These are phyloP conservation scores for Bugula neritina DNA, from an alignment of 2,888 invertebrate genomes.

Conservation along the genomic window DNA sequence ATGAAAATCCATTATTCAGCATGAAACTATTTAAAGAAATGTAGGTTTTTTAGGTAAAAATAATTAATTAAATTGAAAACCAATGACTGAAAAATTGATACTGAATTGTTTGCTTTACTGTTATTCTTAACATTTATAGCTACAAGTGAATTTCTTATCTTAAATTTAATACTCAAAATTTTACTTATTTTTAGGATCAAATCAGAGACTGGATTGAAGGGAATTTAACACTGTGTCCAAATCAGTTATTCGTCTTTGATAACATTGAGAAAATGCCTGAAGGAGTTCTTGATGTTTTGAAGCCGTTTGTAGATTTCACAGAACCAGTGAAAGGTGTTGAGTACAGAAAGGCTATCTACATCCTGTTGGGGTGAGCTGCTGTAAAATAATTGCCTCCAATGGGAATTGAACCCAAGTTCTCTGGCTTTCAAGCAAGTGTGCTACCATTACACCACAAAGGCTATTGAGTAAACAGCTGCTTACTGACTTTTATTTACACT, in stretches of 20 bases:
- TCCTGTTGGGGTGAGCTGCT: conserved; percentile 73
- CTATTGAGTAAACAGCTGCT: no score
- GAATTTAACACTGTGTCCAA: conserved; percentile 66
- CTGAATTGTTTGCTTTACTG: no score
- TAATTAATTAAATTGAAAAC: background rate
- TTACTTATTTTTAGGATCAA: conserved; percentile 42
- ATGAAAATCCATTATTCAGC: no score
- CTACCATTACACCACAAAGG: no score
- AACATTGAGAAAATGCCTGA: conserved; percentile 90
- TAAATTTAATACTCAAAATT: no score
- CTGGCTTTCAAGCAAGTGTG: no score
- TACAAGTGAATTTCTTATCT: no score
- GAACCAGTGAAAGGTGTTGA: conserved; percentile 66
- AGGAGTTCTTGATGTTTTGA: conserved; percentile 73
- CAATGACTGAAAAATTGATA: background rate
- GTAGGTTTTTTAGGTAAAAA: no score
- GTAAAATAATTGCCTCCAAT: conserved; percentile 76
- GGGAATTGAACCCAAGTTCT: conserved; percentile 64
- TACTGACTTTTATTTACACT: background rate
- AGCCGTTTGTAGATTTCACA: conserved; percentile 82
- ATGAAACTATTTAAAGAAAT: no score
- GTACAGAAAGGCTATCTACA: conserved; percentile 72
- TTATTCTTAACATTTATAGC: no score
- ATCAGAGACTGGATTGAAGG: conserved; percentile 57
- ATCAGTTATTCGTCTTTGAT: conserved; percentile 87